Percentiles rank a stretch among this genome's conserved stretches.
phyloP scores from a whole-genome alignment of 1,140 invertebrate species.

The Nephila pilipes region DNA sequence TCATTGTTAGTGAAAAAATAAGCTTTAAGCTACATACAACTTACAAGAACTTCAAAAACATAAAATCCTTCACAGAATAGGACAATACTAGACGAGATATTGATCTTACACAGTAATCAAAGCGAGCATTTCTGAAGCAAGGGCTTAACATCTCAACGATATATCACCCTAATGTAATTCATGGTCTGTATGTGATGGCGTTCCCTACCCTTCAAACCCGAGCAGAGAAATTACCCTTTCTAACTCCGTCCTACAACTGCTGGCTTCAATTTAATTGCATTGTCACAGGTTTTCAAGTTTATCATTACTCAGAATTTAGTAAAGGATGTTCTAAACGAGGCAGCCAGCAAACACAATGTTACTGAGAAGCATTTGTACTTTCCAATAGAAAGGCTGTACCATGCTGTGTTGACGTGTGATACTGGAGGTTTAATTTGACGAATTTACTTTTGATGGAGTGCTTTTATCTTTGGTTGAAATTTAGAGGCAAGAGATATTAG shows the following conservation, averaged over 20 bases:
- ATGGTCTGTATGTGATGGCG: conserved; percentile 29
- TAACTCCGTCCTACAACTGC: background rate
- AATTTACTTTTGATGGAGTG: conserved; percentile 12
- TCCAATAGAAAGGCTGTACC: background rate
- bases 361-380: conserved; percentile 5
- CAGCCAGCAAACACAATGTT: background rate
- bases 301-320: conserved; percentile 41
- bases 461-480: background rate
- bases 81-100: background rate
- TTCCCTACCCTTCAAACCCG: conserved; percentile 3
- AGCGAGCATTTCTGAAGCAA: background rate
- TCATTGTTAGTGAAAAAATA: too few species aligned
- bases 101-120: background rate
- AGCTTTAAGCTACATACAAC: background rate
- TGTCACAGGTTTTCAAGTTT: conserved; percentile 34
- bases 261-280: background rate
- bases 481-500: too few species aligned
- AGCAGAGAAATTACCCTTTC: conserved; percentile 17
- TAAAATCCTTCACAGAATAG: background rate
- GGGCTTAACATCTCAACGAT: background rate
- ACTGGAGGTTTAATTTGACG: background rate
- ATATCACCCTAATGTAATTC: conserved; percentile 39
- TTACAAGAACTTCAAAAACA: background rate
- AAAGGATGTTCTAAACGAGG: background rate
- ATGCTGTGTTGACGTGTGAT: background rate